Evolutionary conservation across 2,888 invertebrate species (phyloP).

Genomic region (Drosophila testacea): DNA sequence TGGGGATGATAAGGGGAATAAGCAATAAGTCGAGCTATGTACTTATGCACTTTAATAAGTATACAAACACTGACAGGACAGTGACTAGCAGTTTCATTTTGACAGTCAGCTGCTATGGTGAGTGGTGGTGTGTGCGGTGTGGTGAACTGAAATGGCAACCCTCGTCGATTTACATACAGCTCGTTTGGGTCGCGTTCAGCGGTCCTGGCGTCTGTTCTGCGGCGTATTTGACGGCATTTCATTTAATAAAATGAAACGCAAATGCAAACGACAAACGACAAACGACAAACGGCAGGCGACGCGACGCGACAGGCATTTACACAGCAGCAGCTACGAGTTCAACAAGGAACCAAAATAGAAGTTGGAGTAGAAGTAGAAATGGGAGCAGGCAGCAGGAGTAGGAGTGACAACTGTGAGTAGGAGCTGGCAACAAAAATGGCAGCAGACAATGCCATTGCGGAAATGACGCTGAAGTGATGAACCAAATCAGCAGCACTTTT

Average conservation of each 20-base stretch:
- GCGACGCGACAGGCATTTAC: slow-evolving; percentile 45
- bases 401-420: neutral
- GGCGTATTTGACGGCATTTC: slow-evolving; percentile 71
- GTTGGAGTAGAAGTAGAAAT: neutral
- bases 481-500: slow-evolving; percentile 77
- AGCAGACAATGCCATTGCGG: slow-evolving; percentile 61
- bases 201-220: slow-evolving; percentile 52
- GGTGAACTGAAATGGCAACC: slow-evolving; percentile 34
- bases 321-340: slow-evolving; percentile 19
- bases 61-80: slow-evolving; percentile 21
- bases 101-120: neutral
- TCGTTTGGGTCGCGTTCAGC: slow-evolving; percentile 46
- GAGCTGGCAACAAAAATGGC: slow-evolving; percentile 1
- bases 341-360: neutral
- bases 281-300: slow-evolving; percentile 38
- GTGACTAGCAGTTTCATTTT: slow-evolving; percentile 11
- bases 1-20: slow-evolving; percentile 8
- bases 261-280: slow-evolving; percentile 60
- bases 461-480: slow-evolving; percentile 72
- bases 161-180: slow-evolving; percentile 59
- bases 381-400: neutral
- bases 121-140: neutral
- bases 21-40: slow-evolving; percentile 15
- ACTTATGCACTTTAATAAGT: slow-evolving; percentile 9
- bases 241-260: slow-evolving; percentile 75